A percentile compares a stretch with the other conserved stretches of the same genome.
phyloP scores from a whole-genome alignment of 2,888 invertebrate genomes.

The Eupithecia vulgata region DNA sequence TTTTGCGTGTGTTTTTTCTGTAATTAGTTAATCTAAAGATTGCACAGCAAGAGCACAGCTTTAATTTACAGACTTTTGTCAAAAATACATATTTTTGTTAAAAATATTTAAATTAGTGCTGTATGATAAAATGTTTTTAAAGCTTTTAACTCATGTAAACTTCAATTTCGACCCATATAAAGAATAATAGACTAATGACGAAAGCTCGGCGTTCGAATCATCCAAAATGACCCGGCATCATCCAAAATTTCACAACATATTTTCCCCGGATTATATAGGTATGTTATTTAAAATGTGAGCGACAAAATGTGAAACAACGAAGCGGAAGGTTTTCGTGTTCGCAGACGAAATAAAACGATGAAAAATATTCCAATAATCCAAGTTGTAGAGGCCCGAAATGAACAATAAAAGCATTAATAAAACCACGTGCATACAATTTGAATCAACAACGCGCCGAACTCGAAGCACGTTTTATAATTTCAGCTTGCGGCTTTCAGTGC shows the following conservation, averaged over 20 bases:
- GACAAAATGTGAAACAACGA: constrained; percentile 34
- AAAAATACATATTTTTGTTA: no score
- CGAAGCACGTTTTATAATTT: constrained; percentile 69
- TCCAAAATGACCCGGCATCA: constrained; percentile 6
- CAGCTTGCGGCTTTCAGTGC: constrained; percentile 58
- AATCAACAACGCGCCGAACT: constrained; percentile 61
- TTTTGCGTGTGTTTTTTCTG: no score
- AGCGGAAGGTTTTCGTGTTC: constrained; percentile 26
- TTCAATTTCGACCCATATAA: no score
- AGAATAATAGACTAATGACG: background rate
- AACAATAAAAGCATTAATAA: constrained; percentile 61
- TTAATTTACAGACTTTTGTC: no score
- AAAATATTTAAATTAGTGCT: no score
- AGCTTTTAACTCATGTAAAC: no score
- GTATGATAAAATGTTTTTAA: no score
- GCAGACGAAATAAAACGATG: constrained; percentile 43
- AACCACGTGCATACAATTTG: constrained; percentile 60
- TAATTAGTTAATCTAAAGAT: background rate
- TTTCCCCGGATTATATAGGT: constrained; percentile 28
- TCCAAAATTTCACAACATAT: constrained; percentile 21
- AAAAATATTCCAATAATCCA: constrained; percentile 50
- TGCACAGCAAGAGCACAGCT: no score
- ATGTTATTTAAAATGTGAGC: constrained; percentile 19
- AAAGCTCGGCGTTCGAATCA: background rate
- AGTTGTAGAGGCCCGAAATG: constrained; percentile 52